Percentiles rank a stretch among this genome's conserved stretches.
phyloP scores from a whole-genome alignment of 2,888 invertebrate genomes.

The Trachelus stipa region DNA sequence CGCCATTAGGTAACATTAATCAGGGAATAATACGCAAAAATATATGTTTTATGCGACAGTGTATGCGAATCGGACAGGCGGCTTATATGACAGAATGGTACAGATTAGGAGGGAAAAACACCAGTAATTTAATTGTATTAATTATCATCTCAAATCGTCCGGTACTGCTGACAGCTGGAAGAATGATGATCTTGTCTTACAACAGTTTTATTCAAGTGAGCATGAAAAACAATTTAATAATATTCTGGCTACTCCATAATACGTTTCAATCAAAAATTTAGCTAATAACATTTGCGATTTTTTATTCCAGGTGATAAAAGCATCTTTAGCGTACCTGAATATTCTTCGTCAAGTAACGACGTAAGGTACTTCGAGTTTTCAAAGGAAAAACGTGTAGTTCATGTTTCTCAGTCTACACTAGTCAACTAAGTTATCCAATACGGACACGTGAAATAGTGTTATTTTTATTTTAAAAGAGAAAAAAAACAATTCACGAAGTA shows the following conservation, averaged over 20 bases:
- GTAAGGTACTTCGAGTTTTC: background rate
- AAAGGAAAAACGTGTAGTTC: too few relatives aligned
- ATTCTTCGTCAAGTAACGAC: slow-evolving; percentile 28
- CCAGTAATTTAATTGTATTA: background rate
- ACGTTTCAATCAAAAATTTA: slow-evolving; percentile 10
- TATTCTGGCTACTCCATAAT: too few relatives aligned
- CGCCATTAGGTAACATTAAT: too few relatives aligned
- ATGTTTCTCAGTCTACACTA: too few relatives aligned
- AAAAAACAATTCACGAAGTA: too few relatives aligned
- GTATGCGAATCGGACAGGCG: too few relatives aligned
- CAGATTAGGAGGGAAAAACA: background rate
- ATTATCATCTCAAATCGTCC: slow-evolving; percentile 15
- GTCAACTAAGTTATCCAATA: too few relatives aligned
- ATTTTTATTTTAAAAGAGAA: too few relatives aligned
- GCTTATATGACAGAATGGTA: too few relatives aligned
- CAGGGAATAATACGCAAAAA: too few relatives aligned
- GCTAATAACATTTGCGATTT: background rate
- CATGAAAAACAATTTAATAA: background rate
- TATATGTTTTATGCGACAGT: too few relatives aligned
- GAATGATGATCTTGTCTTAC: slow-evolving; percentile 44
- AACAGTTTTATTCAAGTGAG: slow-evolving; percentile 48
- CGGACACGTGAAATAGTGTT: too few relatives aligned
- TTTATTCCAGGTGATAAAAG: slow-evolving; percentile 33
- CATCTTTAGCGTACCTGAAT: slow-evolving; percentile 37
- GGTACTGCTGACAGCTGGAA: slow-evolving; percentile 43